Conservation (phyloP, 2,113 vertebrate species). For the Brachionichthys hirsutus region DNA sequence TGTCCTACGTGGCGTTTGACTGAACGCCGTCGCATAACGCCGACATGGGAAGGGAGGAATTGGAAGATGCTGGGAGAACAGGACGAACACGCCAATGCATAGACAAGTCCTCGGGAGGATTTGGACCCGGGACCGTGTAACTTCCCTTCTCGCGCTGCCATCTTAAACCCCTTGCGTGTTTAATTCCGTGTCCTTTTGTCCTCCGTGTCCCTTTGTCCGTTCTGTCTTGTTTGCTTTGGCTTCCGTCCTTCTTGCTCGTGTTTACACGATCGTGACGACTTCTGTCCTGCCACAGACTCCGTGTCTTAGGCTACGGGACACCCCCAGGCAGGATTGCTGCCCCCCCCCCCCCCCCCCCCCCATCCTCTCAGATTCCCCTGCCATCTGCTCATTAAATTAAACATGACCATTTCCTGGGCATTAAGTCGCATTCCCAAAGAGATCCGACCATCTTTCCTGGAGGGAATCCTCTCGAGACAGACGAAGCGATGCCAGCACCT, state of each 20-base stretch:
- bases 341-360: slow-evolving; percentile 32
- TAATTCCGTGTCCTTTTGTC: too few species aligned
- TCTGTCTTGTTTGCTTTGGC: slow-evolving; percentile 8
- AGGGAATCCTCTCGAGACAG: slow-evolving; percentile 67
- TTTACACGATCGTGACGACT: slow-evolving; percentile 47
- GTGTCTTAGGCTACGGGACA: slow-evolving; percentile 53
- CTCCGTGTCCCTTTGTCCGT: too few species aligned
- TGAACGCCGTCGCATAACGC: too few species aligned
- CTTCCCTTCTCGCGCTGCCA: too few species aligned
- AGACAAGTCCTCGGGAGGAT: too few species aligned
- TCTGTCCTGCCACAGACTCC: slow-evolving; percentile 20
- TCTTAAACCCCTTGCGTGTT: too few species aligned
- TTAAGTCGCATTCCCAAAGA: slow-evolving; percentile 77
- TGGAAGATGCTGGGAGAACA: too few species aligned
- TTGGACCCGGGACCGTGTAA: too few species aligned
- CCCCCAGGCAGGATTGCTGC: slow-evolving; percentile 67
- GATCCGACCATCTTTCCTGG: slow-evolving; percentile 77
- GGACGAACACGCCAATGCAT: too few species aligned
- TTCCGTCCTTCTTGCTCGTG: slow-evolving; percentile 21
- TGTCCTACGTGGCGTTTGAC: too few species aligned
- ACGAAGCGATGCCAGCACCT: slow-evolving; percentile 67
- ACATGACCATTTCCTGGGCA: slow-evolving; percentile 81
- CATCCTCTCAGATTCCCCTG: slow-evolving; percentile 60
- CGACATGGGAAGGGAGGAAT: too few species aligned
- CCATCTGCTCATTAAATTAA: slow-evolving; percentile 83